Conservation (phyloP, 2,888 invertebrate species). For the Pterostichus madidus region DNA sequence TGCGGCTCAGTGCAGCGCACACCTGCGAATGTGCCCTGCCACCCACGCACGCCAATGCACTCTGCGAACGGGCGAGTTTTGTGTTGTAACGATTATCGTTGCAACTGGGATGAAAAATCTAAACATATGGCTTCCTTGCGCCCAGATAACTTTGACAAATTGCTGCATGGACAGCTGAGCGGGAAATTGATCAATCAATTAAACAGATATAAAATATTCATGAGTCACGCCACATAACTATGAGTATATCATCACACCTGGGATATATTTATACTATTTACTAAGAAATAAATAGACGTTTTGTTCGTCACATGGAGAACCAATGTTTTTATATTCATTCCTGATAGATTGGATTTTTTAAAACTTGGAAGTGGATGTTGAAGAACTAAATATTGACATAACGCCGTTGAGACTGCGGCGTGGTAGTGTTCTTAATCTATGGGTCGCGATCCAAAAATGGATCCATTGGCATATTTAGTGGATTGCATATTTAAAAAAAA, state of each 20-base stretch:
- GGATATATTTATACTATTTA: not conserved
- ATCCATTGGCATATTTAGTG: too few species aligned
- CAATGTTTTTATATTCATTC: too few species aligned
- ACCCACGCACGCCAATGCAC: conserved; percentile 1
- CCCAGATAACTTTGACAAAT: not conserved
- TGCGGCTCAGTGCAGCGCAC: not conserved
- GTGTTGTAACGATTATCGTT: too few species aligned
- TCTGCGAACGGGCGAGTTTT: not conserved
- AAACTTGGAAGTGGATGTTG: too few species aligned
- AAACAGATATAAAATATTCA: not conserved
- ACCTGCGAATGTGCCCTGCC: conserved; percentile 14
- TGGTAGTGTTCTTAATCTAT: too few species aligned
- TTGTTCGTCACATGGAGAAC: too few species aligned
- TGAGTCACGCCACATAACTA: not conserved
- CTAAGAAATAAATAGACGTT: too few species aligned
- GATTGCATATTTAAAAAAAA: too few species aligned
- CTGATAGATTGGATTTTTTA: too few species aligned
- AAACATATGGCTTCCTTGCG: not conserved
- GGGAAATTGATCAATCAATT: conserved; percentile 1
- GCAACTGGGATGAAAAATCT: conserved; percentile 7
- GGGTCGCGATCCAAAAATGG: too few species aligned
- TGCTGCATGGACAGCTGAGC: not conserved
- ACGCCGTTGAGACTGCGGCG: too few species aligned
- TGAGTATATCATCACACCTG: not conserved
- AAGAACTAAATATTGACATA: too few species aligned